These are phyloP conservation scores for Dasypus novemcinctus DNA, from an alignment of 2,113 vertebrate species.

Conservation along the genomic window DNA sequence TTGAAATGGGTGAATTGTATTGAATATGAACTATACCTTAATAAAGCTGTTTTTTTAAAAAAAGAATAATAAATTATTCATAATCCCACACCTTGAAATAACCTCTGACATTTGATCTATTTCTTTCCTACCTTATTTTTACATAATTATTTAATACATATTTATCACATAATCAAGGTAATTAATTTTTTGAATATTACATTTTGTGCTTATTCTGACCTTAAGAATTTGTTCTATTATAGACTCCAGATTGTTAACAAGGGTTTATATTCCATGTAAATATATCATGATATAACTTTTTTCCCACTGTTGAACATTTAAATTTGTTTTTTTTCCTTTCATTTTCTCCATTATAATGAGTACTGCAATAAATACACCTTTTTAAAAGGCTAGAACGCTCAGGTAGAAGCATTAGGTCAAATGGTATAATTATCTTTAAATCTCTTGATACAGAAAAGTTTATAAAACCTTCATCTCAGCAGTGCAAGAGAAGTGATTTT, in stretches of 20 bases:
- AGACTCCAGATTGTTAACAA: not conserved
- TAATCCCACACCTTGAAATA: not conserved
- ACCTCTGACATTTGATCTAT: not conserved
- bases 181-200: constrained; percentile 41
- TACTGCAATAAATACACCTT: not conserved
- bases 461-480: not conserved
- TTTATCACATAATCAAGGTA: constrained; percentile 26
- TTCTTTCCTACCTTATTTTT: not conserved
- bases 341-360: not conserved
- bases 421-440: not conserved
- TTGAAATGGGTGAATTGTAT: constrained; percentile 3
- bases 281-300: not conserved
- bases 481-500: not conserved
- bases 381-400: not conserved
- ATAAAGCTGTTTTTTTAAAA: constrained; percentile 10
- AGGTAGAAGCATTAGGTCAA: not conserved
- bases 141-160: not conserved
- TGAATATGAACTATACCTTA: constrained; percentile 4
- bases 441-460: not conserved
- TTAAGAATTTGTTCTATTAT: not conserved
- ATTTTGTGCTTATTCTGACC: constrained; percentile 31
- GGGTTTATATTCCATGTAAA: not conserved
- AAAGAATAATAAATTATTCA: not conserved
- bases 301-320: not conserved
- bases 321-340: not conserved